Evolutionary conservation across 2,888 invertebrate genomes (phyloP).

Genomic region (Tenthredo mesomela): DNA sequence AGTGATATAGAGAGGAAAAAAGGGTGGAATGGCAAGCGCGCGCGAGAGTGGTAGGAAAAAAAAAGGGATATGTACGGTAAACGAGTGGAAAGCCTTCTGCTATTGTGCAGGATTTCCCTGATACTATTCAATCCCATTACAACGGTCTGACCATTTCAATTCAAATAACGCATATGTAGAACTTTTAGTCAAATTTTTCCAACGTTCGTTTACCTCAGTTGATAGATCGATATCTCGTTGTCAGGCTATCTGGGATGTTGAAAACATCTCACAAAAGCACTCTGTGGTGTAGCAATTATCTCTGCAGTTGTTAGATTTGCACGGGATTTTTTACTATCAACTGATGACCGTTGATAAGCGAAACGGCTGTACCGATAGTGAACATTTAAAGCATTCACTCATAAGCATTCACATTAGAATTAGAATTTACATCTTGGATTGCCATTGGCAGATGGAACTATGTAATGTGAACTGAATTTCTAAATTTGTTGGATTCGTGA

Average conservation of each 20-base stretch:
- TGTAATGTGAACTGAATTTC: not conserved
- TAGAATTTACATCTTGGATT: not conserved
- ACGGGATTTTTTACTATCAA: not conserved
- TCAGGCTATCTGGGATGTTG: not conserved
- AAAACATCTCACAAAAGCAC: not conserved
- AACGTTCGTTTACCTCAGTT: not conserved
- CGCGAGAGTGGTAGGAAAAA: not conserved
- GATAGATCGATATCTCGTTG: constrained; percentile 25
- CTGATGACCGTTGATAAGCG: not conserved
- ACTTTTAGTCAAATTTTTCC: constrained; percentile 15
- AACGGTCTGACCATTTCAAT: constrained; percentile 4
- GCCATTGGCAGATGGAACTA: not conserved
- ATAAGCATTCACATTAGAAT: not conserved
- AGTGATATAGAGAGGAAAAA: not conserved
- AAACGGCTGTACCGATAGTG: not conserved
- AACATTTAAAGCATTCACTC: not conserved
- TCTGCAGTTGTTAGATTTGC: not conserved
- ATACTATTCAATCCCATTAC: constrained; percentile 27
- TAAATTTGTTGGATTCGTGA: not conserved
- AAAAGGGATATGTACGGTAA: not conserved
- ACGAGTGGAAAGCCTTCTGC: constrained; percentile 16
- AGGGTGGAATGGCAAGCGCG: not conserved
- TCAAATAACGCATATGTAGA: not conserved
- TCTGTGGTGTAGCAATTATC: not conserved
- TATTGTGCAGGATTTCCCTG: constrained; percentile 18